Evolutionary conservation across 2,113 vertebrate genomes (phyloP), one percentile per base, ranked within the genome.

Genomic region (Equus przewalskii): DNA sequence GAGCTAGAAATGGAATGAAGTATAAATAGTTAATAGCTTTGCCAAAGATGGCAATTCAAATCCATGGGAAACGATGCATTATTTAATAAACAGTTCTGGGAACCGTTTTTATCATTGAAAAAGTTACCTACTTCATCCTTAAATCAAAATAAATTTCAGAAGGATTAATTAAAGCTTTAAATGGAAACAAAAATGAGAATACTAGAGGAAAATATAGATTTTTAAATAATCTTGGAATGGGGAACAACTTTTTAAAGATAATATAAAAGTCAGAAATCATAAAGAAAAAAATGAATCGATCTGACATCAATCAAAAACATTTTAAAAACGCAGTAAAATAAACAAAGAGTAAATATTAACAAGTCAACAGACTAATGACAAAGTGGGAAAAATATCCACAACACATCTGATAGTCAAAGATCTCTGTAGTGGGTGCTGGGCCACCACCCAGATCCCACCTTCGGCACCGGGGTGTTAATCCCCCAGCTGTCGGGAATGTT

Each of bases 111-210:
- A 69, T 54, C 81, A 79, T 89, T 91, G 67, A 72, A 72, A 90
- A 89, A 67, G 21, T 81, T 58, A 92, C 6, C 28, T 75, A 79
- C 70, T 76, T 91, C 36, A 91, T 36, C 16, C 10, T 84, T 73
- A 73, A 75, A 70, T 82, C 73, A 75, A 75, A 96, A 76, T 86
- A 96, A 79, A 79, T 72, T 79, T 56, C 51, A 88, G 75, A 95
- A 81, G 12, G 13, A 65, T 62, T 72, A 62, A 86, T 64, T 76
- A 80, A 79, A 95, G 78, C 89, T 54, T 79, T 75, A 83, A 62
- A 62, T 19, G 6, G 41, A 41, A 56, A 80, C 60, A 81, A 82
- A 65, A 83, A 79, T 51, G 41, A 94, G 56, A 89, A 79, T 64
- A 49, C 12, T 33, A 51, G 64, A 67, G 58, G 28, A 80, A 96